Base-by-base conservation (phyloP, 2,113 vertebrate genomes). In the Gyps fulvus region DNA sequence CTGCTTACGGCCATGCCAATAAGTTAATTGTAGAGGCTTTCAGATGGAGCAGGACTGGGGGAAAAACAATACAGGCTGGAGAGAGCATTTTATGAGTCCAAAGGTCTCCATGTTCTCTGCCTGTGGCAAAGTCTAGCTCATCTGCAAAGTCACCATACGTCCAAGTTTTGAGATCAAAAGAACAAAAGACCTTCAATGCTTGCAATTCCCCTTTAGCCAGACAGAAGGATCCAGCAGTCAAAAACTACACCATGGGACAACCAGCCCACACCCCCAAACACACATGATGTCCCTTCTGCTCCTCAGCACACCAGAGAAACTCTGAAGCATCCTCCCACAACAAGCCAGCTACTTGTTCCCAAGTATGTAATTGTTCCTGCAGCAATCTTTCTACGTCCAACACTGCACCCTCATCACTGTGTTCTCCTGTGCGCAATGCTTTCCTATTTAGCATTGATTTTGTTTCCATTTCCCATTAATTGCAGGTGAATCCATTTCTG, bases 391-490 rank as follows among this genome's bases (percentile, higher is more conserved):
- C 66, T 54, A 73, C 0, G 0, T 72, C 91, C 83, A 80, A 26
- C 81, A 69, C 67, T 86, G 84, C 91, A 91, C 0, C 71, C 84
- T 95, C 97, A 95, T 93, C 89, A 34, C 54, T 49, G 49, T 50
- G 54, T 69, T 77, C 92, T 92, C 92, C 69, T 77, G 74, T 42
- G 70, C 1, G 0, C 66, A 72, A 49, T 19, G 36, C 79, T 94
- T 80, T 70, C 93, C 91, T 95, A 70, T 85, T 96, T 94, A 95
- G 87, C 93, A 97, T 87, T 73, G 94, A 97, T 95, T 95, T 90
- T 91, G 74, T 82, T 96, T 94, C 84, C 42, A 90, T 73, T 94
- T 88, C 49, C 50, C 74, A 63, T 85, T 94, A 94, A 90, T 31
- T 91, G 87, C 84, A 91, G 91, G 91, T 95, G 93, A 94, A 88